Evolutionary conservation across 2,888 invertebrate genomes (phyloP), one percentile per base, ranked within the genome.

Genomic region (Euplagia quadripunctaria): DNA sequence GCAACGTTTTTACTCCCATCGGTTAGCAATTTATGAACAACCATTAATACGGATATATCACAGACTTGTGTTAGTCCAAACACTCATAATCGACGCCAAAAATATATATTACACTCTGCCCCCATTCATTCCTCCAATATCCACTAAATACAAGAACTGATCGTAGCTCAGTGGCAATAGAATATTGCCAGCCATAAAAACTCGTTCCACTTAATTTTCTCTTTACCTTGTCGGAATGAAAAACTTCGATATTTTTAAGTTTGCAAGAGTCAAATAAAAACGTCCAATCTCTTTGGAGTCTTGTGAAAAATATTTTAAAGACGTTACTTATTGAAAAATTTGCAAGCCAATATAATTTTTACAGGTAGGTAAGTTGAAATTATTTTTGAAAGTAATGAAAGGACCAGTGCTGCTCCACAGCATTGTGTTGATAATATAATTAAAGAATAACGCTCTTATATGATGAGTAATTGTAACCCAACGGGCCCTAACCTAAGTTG

Each of bases 241-340:
- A 58, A 71, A 71, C 43, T 71, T 55, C 43, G 12, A 66, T 66
- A 58, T 71, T 65, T 71, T 71, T 71, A 46, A 65, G 70, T 55
- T 65, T 70, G 20, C 63, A 20, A 61, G 64, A 41, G 43, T 52
- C 51, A 64, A 70, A 70, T 70, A 64, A 64, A 52, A 64, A 65
- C 17, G 16, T 71, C 58, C 71, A 65, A 65, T 46, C 52, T 69
- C 55, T 71, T 65, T 52, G 42, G 17, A 31, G 58, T 46, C 46
- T 46, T 58, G 42, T 16, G 58, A 65, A 43, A 52, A 58, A 71
- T 71, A 65, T 71, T 58, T 71, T 66, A 14, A 46, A 51, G 51
- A 65, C 58, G 65, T 43, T 66, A 43, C 70, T 64, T 64, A 64
- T 55, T 71, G 65, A 71, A 70, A 71, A 55, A 69, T 63, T 42